These are phyloP conservation scores for Perizoma flavofasciatum DNA, from an alignment of 2,888 invertebrate genomes.

Conservation along the genomic window DNA sequence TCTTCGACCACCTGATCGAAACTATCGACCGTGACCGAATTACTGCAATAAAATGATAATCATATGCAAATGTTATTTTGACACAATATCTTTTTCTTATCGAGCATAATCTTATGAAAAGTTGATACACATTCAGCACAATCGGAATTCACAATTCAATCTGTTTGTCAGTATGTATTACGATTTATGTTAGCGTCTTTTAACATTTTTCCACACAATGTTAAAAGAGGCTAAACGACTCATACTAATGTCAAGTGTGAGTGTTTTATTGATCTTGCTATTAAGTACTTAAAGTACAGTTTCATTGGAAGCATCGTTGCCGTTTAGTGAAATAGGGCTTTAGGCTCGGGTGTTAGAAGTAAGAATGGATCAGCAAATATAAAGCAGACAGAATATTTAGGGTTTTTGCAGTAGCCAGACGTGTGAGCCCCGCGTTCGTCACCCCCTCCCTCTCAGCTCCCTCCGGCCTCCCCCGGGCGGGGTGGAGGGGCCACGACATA, in stretches of 20 bases:
- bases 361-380: conserved; percentile 11
- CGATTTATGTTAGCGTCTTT: neutral
- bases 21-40: conserved; percentile 18
- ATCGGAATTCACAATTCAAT: too few relatives aligned
- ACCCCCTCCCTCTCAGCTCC: neutral
- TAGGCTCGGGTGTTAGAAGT: conserved; percentile 11
- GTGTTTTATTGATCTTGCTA: too few relatives aligned
- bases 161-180: too few relatives aligned
- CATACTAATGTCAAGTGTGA: conserved; percentile 1
- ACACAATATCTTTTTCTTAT: conserved; percentile 15
- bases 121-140: too few relatives aligned
- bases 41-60: conserved; percentile 10
- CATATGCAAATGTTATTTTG: conserved; percentile 7
- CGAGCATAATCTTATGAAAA: neutral
- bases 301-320: neutral
- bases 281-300: too few relatives aligned
- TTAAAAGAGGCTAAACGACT: too few relatives aligned
- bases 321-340: conserved; percentile 14
- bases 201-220: neutral
- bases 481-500: neutral
- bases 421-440: neutral
- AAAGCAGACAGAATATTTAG: conserved; percentile 1
- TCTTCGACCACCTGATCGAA: neutral
- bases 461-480: neutral
- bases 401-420: conserved; percentile 18